Evolutionary conservation across 2,888 invertebrate genomes (phyloP), one percentile per base, ranked within the genome.

Genomic region (Callyntrura sp.): DNA sequence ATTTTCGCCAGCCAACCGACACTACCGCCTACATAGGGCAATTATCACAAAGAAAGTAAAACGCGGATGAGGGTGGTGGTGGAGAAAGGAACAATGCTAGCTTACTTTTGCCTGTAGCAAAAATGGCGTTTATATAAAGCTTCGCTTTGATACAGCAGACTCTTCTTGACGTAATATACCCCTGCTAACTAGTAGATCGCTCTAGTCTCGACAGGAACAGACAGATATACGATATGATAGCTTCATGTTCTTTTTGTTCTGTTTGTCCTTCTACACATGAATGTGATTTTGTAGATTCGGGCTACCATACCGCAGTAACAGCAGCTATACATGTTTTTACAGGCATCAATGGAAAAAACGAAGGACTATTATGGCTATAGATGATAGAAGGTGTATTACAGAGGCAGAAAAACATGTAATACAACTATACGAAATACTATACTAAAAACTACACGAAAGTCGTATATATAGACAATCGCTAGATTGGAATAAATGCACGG

Each of bases 141-240:
- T 17, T 70, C 45, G 70, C 20, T 68, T 35, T 35, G 3, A 35
- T 35, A 35, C 14, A 45, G 1, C 45, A 14, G 35, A 28, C 14
- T 43, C 45, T 17, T n/a, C n/a, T 17, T 43, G 70, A 70, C 70
- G 45, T 70, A 25, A 70, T 17, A 45, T 43, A 1, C n/a, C 9
- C 12, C 25, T 20, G 17, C 43, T 43, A 70, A 70, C 62, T 25
- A 25, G n/a, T 35, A 35, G 35, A 35, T 68, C 43, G 43, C 17
- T 35, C 45, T 23, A 82, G 35, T 25, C 68, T 17, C 20, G 62
- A 11, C 43, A 14, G 8, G 43, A 25, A 48, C 73, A 43, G 78
- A 57, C 35, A 82, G 45, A 84, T 51, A 84, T 84, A 70, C 70
- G 68, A 70, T 68, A 65, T 57, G 84, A 70, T 70, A 20, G 25